phyloP scores from a whole-genome alignment of 2,113 vertebrate genomes.

The Tyto alba region DNA sequence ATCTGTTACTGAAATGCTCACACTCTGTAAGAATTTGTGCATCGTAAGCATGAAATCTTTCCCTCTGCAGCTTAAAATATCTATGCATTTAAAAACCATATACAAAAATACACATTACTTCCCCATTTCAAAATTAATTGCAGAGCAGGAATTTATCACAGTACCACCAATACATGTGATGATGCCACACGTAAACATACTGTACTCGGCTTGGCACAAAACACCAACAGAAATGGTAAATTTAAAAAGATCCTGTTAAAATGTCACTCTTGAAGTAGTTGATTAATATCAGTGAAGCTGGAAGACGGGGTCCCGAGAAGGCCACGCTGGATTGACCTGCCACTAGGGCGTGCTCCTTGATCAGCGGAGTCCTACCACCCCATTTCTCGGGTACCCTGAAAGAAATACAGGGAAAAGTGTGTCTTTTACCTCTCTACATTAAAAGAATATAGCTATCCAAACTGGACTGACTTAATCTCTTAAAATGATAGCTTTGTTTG shows the following conservation, averaged over 20 bases:
- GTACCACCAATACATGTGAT: neutral
- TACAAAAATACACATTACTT: neutral
- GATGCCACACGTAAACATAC: neutral
- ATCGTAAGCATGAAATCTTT: neutral
- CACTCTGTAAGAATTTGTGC: neutral
- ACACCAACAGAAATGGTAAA: neutral
- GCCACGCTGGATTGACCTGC: neutral
- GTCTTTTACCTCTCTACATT: neutral
- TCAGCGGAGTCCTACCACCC: neutral
- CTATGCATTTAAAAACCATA: neutral
- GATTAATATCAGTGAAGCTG: neutral
- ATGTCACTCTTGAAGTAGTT: neutral
- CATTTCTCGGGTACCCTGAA: neutral
- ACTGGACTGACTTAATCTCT: neutral
- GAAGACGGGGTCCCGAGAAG: neutral
- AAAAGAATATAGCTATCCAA: neutral
- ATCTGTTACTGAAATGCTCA: conserved; percentile 16
- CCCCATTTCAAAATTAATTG: neutral
- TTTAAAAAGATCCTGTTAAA: neutral
- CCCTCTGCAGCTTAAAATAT: neutral
- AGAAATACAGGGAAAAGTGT: neutral
- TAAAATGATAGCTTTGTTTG: neutral
- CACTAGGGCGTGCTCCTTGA: neutral
- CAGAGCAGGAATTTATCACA: neutral
- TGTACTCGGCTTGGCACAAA: neutral